A percentile compares a stretch with the other conserved stretches of the same genome.
Evolutionary conservation across 2,797 vertebrate species (phyloP).

Genomic region (Phrynocephalus forsythii): DNA sequence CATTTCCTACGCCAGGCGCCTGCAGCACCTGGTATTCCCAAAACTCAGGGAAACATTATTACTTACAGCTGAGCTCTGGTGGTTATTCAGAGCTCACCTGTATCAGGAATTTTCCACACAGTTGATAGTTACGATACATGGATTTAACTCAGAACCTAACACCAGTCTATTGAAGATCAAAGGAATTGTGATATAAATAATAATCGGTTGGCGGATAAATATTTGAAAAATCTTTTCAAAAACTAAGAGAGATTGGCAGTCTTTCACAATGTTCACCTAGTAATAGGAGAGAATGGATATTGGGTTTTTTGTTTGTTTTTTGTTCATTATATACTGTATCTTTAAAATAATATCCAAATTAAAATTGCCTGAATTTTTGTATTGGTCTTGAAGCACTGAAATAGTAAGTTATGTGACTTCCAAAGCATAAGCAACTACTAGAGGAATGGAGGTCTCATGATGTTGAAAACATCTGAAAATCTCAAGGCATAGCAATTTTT

Average conservation of each 20-base stretch:
- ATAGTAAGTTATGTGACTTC: constrained; percentile 11
- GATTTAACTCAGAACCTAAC: too few relatives aligned
- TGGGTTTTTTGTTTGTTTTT: background rate
- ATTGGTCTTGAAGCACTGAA: background rate
- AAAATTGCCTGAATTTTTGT: constrained; percentile 8
- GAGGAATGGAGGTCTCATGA: constrained; percentile 34
- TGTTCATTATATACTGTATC: background rate
- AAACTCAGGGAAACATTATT: too few relatives aligned
- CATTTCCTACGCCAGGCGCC: too few relatives aligned
- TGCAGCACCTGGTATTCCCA: too few relatives aligned
- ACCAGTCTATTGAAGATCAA: background rate
- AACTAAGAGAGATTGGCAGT: background rate
- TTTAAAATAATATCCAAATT: background rate
- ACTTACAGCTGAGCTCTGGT: too few relatives aligned
- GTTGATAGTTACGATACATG: too few relatives aligned
- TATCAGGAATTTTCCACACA: too few relatives aligned
- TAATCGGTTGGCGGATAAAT: background rate
- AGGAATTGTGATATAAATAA: background rate
- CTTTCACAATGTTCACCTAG: background rate
- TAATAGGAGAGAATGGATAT: background rate
- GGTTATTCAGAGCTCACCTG: too few relatives aligned
- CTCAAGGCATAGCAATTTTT: constrained; percentile 7
- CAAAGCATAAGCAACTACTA: constrained; percentile 27
- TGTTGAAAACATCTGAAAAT: constrained; percentile 36
- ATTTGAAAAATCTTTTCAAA: background rate